A percentile compares a stretch with the other conserved stretches of the same genome.
These are phyloP conservation scores for Morelia viridis DNA, from an alignment of 2,797 vertebrate species.

Conservation along the genomic window DNA sequence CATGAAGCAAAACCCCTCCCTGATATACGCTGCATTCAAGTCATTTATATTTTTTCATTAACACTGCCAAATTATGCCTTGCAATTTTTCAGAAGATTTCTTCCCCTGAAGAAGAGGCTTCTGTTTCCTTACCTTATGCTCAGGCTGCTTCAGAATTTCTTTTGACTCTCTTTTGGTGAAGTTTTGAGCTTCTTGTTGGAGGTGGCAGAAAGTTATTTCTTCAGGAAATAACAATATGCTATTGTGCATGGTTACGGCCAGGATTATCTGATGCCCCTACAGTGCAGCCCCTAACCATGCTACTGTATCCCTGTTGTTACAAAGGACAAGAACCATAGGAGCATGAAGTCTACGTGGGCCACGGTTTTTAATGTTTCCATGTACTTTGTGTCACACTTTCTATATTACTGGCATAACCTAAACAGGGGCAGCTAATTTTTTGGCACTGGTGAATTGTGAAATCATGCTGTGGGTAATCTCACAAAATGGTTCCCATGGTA, in stretches of 20 bases:
- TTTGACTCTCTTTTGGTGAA: background rate
- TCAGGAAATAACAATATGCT: background rate
- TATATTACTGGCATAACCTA: background rate
- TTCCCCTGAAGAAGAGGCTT: background rate
- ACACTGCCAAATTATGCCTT: background rate
- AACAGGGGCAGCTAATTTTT: background rate
- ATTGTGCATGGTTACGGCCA: background rate
- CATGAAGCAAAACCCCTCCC: background rate
- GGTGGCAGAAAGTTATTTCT: background rate
- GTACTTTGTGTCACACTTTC: background rate
- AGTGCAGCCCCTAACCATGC: background rate
- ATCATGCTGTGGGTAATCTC: background rate
- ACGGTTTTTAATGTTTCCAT: background rate
- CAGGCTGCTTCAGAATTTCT: background rate
- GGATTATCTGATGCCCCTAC: background rate
- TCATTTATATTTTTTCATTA: background rate
- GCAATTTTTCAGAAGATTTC: background rate
- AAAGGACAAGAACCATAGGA: background rate
- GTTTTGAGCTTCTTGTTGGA: background rate
- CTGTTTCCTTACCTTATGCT: background rate
- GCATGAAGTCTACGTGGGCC: background rate
- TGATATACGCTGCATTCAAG: background rate
- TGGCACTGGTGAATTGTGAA: background rate
- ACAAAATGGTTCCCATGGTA: background rate
- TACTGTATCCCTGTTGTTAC: background rate